Base-by-base conservation (phyloP, 2,888 invertebrate species). In the Brachyopa scutellaris region DNA sequence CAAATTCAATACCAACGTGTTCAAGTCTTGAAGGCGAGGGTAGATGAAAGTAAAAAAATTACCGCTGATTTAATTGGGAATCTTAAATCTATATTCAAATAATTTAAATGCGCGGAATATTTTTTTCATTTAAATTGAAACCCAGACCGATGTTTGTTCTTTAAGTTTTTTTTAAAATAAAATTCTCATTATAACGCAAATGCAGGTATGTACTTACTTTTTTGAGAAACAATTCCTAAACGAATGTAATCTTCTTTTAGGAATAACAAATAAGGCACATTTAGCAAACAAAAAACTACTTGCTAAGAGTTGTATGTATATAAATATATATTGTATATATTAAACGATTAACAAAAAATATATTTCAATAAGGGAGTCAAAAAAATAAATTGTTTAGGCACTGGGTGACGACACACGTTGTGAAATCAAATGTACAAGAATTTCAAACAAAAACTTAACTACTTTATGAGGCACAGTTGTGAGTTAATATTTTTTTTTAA, bases 191-290 rank as follows among this genome's bases (percentile, higher is more conserved):
- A n/a, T n/a, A n/a, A n/a, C n/a, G n/a, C n/a, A n/a, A n/a, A n/a
- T n/a, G n/a, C n/a, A n/a, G n/a, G n/a, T n/a, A n/a, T n/a, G n/a
- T 53, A 82, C 82, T 82, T 82, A 82, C 82, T 82, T 72, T n/a
- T n/a, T 82, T 55, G 7, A 36, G 47, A 57, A 74, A 57, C 15
- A 66, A 70, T 53, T 77, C 74, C 74, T 57, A 49, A 36, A 57
- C 17, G 26, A 55, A 36, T 17, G 8, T 15, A 2, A 23, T 40
- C 8, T 69, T 76, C 42, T 59, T 55, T n/a, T 61, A 82, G 76
- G 66, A 82, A 77, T 82, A 82, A 77, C 82, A 72, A 76, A 70
- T 70, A 82, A 82, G 82, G 82, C 82, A 82, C 82, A 42, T 77
- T 66, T 49, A 73, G 67, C 61, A 70, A 80, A 42, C 38, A 57